phyloP scores from a whole-genome alignment of 2,888 invertebrate species.

The Periphyllus acericola region DNA sequence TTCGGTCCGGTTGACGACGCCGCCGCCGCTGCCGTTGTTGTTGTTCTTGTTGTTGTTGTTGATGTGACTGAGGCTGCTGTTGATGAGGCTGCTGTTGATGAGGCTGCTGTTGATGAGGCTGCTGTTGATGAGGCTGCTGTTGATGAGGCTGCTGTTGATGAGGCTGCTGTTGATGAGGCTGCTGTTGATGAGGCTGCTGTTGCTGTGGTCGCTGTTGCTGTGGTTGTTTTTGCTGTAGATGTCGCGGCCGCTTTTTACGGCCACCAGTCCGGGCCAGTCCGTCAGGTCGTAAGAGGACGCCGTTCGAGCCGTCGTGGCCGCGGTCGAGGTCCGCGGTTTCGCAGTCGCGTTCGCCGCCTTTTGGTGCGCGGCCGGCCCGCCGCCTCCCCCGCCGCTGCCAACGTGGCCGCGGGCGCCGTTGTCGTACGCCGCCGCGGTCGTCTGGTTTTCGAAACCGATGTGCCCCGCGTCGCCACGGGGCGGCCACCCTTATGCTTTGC shows the following conservation, averaged over 20 bases:
- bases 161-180: no score
- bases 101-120: neutral
- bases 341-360: no score
- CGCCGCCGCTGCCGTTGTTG: neutral
- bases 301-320: no score
- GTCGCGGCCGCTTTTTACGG: neutral
- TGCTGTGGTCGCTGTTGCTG: neutral
- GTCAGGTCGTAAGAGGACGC: no score
- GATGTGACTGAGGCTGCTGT: neutral
- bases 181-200: neutral
- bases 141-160: no score
- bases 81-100: no score
- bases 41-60: no score
- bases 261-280: no score
- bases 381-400: neutral
- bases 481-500: constrained; percentile 81
- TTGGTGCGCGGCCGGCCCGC: no score
- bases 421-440: neutral
- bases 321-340: no score
- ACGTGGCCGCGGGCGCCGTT: neutral
- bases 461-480: constrained; percentile 70
- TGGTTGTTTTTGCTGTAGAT: neutral
- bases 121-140: neutral
- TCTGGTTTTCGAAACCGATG: neutral
- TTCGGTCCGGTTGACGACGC: neutral